Base-by-base conservation (phyloP, 2,113 vertebrate genomes). In the Rhinogobius similis region DNA sequence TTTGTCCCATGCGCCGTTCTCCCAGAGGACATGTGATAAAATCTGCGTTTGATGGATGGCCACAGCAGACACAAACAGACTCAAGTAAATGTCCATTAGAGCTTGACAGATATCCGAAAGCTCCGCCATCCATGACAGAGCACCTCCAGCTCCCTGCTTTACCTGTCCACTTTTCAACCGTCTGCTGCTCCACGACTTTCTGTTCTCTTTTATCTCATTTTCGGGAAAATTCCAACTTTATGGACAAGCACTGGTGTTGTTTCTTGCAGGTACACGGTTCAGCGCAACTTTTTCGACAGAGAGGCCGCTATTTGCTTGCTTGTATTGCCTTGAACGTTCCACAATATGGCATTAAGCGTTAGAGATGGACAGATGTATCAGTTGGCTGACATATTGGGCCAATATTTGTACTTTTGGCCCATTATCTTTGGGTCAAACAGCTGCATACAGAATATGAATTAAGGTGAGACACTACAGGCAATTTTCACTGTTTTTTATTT, bases 1-100 rank as follows among this genome's bases (percentile, higher is more conserved):
- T 85, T 79, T 79, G 75, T 59, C 67, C 48, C 41, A 11, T 39
- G 41, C 20, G 21, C 55, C 55, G 62, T 56, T 62, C 58, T 69
- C 82, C 84, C 77, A 65, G 24, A 81, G 75, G 84, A 79, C 65
- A 65, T 73, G 67, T 62, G 76, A 87, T 78, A 82, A 76, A 78
- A 81, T 65, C 26, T 2, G 48, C 53, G 26, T 43, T 68, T 80
- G 70, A 87, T 73, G 67, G 73, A 79, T 75, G 68, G 66, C 53
- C 58, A 64, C 27, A 68, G 58, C 69, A 65, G 65, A 63, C 55
- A 65, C 63, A 76, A 46, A 20, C 26, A 58, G 55, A 61, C 62
- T 62, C 59, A 81, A 71, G 53, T 27, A 66, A 56, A 72, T 68
- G 77, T 70, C 78, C 80, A 81, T 90, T 86, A 85, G 77, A 72